These are phyloP conservation scores for Sigmodon hispidus DNA, from an alignment of 2,113 vertebrate genomes.

Conservation along the genomic window DNA sequence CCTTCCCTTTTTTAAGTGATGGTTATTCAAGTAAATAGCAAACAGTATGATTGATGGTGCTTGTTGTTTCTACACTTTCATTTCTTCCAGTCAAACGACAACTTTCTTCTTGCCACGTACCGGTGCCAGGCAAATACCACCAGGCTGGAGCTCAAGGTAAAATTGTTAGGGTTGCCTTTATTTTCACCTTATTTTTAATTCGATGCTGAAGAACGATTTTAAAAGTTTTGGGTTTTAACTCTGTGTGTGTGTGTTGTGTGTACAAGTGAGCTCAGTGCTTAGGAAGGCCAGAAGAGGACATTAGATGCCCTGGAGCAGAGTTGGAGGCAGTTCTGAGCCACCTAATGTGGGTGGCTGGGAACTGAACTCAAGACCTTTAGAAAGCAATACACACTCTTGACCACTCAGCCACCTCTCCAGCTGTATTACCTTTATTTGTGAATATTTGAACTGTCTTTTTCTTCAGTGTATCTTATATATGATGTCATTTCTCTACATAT, in stretches of 20 bases:
- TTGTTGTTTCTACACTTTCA: constrained; percentile 63
- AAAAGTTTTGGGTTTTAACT: background rate
- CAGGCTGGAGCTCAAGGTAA: constrained; percentile 97
- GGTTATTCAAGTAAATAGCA: background rate
- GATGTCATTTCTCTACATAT: background rate
- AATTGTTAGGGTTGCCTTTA: background rate
- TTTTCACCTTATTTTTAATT: background rate
- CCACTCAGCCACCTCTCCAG: background rate
- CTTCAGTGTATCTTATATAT: background rate
- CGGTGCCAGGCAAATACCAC: constrained; percentile 98
- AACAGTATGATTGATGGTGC: background rate
- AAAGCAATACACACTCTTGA: background rate
- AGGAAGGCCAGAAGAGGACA: background rate
- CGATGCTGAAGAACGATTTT: background rate
- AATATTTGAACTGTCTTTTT: background rate
- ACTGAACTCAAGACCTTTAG: background rate
- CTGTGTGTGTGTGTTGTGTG: background rate
- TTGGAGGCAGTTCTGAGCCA: background rate
- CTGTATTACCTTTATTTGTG: background rate
- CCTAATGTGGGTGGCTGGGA: background rate
- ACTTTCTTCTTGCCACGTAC: constrained; percentile 97
- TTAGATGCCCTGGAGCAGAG: background rate
- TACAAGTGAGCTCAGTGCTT: background rate
- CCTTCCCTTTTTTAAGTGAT: background rate
- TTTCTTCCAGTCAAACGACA: constrained; percentile 91